Percentiles rank a stretch among this genome's conserved stretches.
Conservation (phyloP, 2,888 invertebrate genomes). For the Orthosia cruda region DNA sequence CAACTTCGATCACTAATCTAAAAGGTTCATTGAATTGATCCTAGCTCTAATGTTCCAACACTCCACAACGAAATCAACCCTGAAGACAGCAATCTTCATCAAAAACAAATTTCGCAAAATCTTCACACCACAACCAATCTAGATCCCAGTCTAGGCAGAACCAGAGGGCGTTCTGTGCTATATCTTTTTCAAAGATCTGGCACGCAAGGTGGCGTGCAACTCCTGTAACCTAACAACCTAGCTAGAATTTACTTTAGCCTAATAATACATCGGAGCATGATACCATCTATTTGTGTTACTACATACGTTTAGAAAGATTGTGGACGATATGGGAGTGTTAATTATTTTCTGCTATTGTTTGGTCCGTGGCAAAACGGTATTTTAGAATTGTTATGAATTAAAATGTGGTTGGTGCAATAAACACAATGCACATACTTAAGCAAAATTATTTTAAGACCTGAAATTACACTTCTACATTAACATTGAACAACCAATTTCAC, state of each 20-base stretch:
- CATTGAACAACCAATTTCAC: not conserved
- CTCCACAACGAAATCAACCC: not conserved
- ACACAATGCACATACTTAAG: not conserved
- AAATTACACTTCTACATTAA: not conserved
- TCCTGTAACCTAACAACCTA: constrained; percentile 75
- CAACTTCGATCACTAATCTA: too few species aligned
- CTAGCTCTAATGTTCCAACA: not conserved
- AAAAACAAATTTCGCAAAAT: constrained; percentile 40
- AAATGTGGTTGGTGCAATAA: not conserved
- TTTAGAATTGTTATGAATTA: not conserved
- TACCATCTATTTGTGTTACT: constrained; percentile 60
- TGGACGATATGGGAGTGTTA: constrained; percentile 33
- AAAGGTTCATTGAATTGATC: not conserved
- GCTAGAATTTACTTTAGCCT: constrained; percentile 72
- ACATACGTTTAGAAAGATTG: constrained; percentile 51
- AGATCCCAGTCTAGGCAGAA: constrained; percentile 63
- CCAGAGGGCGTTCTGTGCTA: constrained; percentile 58
- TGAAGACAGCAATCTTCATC: not conserved
- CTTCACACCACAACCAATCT: constrained; percentile 55
- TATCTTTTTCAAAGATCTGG: constrained; percentile 71
- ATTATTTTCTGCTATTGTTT: constrained; percentile 47
- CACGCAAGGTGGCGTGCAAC: constrained; percentile 81
- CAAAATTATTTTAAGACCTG: too few species aligned
- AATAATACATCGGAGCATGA: constrained; percentile 62
- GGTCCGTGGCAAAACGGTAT: not conserved